Evolutionary conservation across 2,113 vertebrate genomes (phyloP).

Genomic region (Cyphomyrus plagiostoma): DNA sequence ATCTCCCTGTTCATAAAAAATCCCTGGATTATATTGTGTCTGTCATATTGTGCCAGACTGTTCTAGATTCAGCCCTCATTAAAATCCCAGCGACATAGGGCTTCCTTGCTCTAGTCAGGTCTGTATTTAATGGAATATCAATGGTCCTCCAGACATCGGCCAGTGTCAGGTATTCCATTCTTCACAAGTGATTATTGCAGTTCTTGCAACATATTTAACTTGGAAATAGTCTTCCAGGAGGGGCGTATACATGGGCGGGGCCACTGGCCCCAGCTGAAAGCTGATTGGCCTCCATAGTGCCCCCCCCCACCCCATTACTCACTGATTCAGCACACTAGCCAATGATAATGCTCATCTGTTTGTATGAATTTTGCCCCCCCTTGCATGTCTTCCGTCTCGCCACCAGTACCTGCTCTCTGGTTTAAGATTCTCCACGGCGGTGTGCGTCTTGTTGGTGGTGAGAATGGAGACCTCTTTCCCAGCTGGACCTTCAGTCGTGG

Average conservation of each 20-base stretch:
- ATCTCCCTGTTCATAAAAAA: constrained; percentile 31
- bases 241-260: background rate
- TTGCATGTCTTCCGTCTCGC: background rate
- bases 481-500: constrained; percentile 74
- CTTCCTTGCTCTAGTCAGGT: constrained; percentile 26
- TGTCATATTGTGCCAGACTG: constrained; percentile 31
- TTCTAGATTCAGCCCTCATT: constrained; percentile 27
- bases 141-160: background rate
- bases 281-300: background rate
- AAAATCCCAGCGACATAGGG: constrained; percentile 20
- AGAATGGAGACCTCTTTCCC: constrained; percentile 78
- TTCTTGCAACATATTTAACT: background rate
- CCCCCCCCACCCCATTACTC: background rate
- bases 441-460: constrained; percentile 88
- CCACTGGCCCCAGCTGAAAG: background rate
- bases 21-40: constrained; percentile 30
- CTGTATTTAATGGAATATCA: constrained; percentile 1
- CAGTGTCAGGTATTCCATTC: constrained; percentile 27
- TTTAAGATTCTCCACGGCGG: constrained; percentile 87
- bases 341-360: background rate
- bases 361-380: background rate
- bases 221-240: background rate
- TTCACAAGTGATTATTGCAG: constrained; percentile 36
- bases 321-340: background rate
- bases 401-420: constrained; percentile 81